Evolutionary conservation across 64 coral and sea anemone genomes (phyloP), one percentile per base, ranked within the genome.

Genomic region (Actinia tenebrosa): DNA sequence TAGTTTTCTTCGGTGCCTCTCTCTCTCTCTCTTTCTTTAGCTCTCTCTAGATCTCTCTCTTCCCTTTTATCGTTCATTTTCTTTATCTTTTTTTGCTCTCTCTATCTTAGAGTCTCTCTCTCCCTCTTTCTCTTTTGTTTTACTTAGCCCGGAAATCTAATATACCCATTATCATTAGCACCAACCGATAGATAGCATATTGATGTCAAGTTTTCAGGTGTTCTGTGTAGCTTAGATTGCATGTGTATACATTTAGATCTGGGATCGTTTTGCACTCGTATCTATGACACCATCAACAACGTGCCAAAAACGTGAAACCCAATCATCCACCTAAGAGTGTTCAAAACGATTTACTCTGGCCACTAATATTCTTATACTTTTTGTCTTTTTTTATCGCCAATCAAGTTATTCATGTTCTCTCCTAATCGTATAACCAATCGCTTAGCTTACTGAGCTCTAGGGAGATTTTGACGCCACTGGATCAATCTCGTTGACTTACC

Each of bases 371-470:
- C 69, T 75, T 42, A 1, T 9, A 13, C 10, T 30, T 42, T 26
- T 75, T 75, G 37, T 26, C 42, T 26, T 75, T 75, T 75, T 75
- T 75, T 75, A 75, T 75, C 69, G 69, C 26, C 27, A 75, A 75
- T 75, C 69, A 42, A 20, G 20, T 26, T 69, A 69, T 69, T 69
- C 23, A 18, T 69, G 4, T 5, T 69, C 20, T 10, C n/a, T 69
- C 22, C 19, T 23, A 23, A 69, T 69, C 25, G 23, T 30, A 30
- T 75, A 75, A 75, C 69, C n/a, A 75, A 75, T 75, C 26, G 69
- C 23, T 13, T 75, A 27, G 23, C 1, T 43, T 58, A 58, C 56
- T 58, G 56, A 58, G n/a, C n/a, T 75, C 2, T 75, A 27, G 23
- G n/a, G 25, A 20, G n/a, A 10, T 75, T 42, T 42, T 75, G 26